Conservation (phyloP, 2,113 vertebrate genomes). For the Chionis minor region DNA sequence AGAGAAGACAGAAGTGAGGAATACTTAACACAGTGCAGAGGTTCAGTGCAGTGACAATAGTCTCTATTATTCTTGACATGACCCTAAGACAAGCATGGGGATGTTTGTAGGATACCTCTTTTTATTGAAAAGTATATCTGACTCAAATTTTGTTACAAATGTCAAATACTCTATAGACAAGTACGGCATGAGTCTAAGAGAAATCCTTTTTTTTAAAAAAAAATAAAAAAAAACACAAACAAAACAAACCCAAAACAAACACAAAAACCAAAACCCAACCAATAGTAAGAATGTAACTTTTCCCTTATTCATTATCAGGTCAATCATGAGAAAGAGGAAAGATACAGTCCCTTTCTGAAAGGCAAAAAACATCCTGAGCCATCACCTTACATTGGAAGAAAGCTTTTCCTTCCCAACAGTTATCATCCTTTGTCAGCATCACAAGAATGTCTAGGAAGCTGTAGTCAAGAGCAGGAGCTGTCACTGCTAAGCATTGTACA, state of each 20-base stretch:
- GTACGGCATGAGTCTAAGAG: neutral
- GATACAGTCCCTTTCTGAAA: neutral
- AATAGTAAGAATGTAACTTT: conserved; percentile 31
- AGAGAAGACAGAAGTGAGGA: neutral
- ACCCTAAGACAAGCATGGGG: neutral
- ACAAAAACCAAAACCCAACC: neutral
- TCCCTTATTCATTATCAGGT: conserved; percentile 46
- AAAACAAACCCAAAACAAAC: neutral
- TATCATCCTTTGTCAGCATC: conserved; percentile 24
- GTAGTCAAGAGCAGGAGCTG: neutral
- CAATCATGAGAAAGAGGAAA: conserved; percentile 25
- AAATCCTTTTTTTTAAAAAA: neutral
- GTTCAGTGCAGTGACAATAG: conserved; percentile 21
- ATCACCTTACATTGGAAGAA: neutral
- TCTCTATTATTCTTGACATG: conserved; percentile 43
- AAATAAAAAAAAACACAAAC: neutral
- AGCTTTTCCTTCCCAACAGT: neutral
- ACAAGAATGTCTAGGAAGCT: neutral
- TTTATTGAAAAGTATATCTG: conserved; percentile 45
- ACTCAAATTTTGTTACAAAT: conserved; percentile 54
- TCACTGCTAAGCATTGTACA: neutral
- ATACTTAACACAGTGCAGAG: neutral
- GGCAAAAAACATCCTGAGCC: neutral
- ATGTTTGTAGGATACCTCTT: conserved; percentile 23
- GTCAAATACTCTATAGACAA: conserved; percentile 41